phyloP scores from a whole-genome alignment of 2,797 vertebrate genomes.

The Sylvilagus floridanus region DNA sequence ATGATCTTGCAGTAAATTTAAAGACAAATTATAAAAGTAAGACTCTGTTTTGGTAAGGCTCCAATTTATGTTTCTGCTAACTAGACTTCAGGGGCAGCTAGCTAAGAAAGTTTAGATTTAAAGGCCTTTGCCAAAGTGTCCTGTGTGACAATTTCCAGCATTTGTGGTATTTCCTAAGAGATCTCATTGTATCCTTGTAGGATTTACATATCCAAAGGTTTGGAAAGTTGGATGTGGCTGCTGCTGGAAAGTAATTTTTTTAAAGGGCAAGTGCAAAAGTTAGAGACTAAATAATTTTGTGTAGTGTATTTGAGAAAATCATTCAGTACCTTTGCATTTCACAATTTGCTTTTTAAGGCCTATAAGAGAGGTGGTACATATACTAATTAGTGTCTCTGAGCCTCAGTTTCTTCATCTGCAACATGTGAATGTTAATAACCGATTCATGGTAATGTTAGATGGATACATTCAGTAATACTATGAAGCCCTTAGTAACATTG shows the following conservation, averaged over 20 bases:
- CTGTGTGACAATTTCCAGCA: conserved; percentile 38
- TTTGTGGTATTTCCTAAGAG: conserved; percentile 59
- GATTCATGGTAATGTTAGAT: neutral
- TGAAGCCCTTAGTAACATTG: neutral
- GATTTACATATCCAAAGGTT: neutral
- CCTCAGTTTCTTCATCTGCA: neutral
- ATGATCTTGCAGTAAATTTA: conserved; percentile 64
- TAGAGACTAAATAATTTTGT: conserved; percentile 13
- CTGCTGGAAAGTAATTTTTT: conserved; percentile 40
- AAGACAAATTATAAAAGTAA: conserved; percentile 76
- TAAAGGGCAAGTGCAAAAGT: conserved; percentile 23
- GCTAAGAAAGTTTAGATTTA: conserved; percentile 56
- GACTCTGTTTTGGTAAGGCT: conserved; percentile 63
- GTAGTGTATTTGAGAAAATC: neutral
- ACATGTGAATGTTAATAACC: neutral
- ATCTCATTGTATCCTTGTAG: neutral
- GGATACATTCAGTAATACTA: neutral
- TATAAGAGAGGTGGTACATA: neutral
- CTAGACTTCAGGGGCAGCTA: conserved; percentile 56
- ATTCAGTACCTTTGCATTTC: neutral
- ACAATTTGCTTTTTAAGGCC: neutral
- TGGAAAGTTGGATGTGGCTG: neutral
- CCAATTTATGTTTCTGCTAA: conserved; percentile 64
- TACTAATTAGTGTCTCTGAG: neutral
- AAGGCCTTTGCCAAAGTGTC: conserved; percentile 46